phyloP scores from a whole-genome alignment of 1,140 invertebrate genomes.

The Metopolophium dirhodum region DNA sequence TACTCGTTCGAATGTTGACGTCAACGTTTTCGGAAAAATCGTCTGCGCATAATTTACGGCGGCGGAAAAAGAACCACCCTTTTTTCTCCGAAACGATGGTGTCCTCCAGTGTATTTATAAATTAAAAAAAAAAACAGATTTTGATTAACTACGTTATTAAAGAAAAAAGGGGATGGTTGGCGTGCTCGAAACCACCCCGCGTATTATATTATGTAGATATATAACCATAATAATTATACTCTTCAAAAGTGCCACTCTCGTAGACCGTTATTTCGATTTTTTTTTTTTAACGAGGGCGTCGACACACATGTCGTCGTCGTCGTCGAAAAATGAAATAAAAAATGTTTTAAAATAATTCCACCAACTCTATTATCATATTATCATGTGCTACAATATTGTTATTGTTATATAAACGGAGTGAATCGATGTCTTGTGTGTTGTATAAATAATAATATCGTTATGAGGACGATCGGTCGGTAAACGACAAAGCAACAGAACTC shows the following conservation, averaged over 20 bases:
- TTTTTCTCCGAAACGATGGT: too few species aligned
- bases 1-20: too few species aligned
- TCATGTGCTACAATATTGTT: neutral
- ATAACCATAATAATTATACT: neutral
- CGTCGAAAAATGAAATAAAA: neutral
- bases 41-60: too few species aligned
- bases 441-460: neutral
- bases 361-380: neutral
- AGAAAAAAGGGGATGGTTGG: too few species aligned
- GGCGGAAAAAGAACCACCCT: too few species aligned
- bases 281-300: neutral
- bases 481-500: neutral
- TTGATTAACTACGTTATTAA: too few species aligned
- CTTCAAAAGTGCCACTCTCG: neutral
- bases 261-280: neutral
- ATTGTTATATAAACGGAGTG: neutral
- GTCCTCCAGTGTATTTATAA: too few species aligned
- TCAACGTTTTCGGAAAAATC: too few species aligned
- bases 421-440: neutral
- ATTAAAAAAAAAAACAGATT: too few species aligned
- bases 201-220: neutral
- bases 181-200: too few species aligned
- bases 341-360: conserved; percentile 6
- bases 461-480: neutral
- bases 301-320: too few species aligned